Base-by-base conservation (phyloP, 2,888 invertebrate species). In the Eurois occulta region DNA sequence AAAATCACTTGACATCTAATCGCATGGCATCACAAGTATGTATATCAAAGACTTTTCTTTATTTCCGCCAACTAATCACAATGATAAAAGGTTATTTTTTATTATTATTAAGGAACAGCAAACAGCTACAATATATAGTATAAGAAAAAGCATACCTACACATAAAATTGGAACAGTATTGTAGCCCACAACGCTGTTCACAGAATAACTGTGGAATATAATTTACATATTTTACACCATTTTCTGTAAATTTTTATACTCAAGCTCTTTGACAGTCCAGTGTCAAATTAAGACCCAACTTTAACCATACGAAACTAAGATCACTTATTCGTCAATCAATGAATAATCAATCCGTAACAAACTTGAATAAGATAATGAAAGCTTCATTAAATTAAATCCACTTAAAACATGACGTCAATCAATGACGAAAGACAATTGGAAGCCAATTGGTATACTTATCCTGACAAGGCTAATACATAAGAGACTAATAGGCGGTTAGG, bases 381-480 rank as follows among this genome's bases (percentile, higher is more conserved):
- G 60, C 28, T 69, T 38, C 35, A 72, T 35, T 71, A 46, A 74
- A 75, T 74, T 64, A 82, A 81, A 52, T 38, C 68, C 72, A 64
- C 48, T 76, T 78, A 52, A 48, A 48, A 67, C 28, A 4, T 83
- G 72, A 72, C 68, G 71, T 79, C 83, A 71, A 32, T 71, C 38
- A 68, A 64, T 75, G 62, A 55, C 11, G 1, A 58, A 32, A 35
- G 62, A 82, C 74, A 71, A 78, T 71, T 82, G 78, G 35, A 52
- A 74, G 18, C 38, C 83, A 73, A 82, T 81, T 66, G 41, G n/a
- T 43, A 28, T 69, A 58, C n/a, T 46, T 70, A 70, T 21, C 4
- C 38, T 43, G 35, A 60, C 81, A 32, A 69, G 32, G 24, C 4
- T 64, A 18, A 66, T 69, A 58, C 28, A 43, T 46, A 18, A 18